Evolutionary conservation across 2,797 vertebrate species (phyloP).

Genomic region (Oryzias dopingdopingensis): DNA sequence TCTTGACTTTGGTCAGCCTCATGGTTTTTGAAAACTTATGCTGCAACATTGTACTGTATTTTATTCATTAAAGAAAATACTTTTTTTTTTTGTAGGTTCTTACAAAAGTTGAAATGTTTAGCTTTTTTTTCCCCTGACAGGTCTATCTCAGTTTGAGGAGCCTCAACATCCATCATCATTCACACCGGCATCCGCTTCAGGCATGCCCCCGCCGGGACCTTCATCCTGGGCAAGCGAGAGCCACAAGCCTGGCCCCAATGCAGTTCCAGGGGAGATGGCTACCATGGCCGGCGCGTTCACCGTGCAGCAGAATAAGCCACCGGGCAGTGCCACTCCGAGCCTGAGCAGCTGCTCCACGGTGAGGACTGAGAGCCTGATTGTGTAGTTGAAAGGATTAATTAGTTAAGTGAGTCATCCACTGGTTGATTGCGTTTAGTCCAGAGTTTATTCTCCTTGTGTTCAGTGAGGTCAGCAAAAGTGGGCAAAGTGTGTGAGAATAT

Average conservation of each 20-base stretch:
- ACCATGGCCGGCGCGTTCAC: conserved; percentile 78
- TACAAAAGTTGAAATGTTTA: not conserved
- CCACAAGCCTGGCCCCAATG: conserved; percentile 55
- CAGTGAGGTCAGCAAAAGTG: conserved; percentile 31
- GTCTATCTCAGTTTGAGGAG: conserved; percentile 80
- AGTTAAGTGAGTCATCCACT: conserved; percentile 14
- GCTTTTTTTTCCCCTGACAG: conserved; percentile 34
- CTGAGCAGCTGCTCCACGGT: conserved; percentile 94
- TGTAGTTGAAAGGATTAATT: conserved; percentile 20
- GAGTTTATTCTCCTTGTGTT: conserved; percentile 20
- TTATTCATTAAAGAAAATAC: too few relatives aligned
- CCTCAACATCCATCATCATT: conserved; percentile 66
- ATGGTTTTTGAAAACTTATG: too few relatives aligned
- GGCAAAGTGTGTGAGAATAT: conserved; percentile 53
- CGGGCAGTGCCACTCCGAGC: conserved; percentile 85
- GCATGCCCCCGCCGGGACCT: conserved; percentile 71
- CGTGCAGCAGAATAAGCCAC: conserved; percentile 77
- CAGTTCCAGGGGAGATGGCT: conserved; percentile 65
- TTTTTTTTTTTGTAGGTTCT: too few relatives aligned
- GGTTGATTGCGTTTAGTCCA: conserved; percentile 17
- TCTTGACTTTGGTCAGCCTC: conserved; percentile 87
- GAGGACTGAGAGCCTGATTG: conserved; percentile 20
- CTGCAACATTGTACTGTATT: too few relatives aligned
- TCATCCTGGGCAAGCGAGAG: conserved; percentile 78
- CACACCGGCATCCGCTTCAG: conserved; percentile 54